phyloP scores from a whole-genome alignment of 2,113 vertebrate species.

The Prunella fulvescens region DNA sequence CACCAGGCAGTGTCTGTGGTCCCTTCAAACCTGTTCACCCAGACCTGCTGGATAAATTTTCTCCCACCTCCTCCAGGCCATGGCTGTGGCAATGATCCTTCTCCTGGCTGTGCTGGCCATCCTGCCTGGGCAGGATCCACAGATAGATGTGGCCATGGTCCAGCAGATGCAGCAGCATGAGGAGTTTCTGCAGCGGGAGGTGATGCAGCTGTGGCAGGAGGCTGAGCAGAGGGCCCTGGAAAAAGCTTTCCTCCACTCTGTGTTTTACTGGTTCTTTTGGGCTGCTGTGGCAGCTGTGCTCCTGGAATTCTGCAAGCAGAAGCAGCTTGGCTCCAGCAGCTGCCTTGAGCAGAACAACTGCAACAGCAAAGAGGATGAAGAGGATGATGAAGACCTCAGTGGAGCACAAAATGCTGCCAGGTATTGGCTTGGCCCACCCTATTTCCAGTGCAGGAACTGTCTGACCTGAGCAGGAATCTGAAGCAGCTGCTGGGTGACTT shows the following conservation, averaged over 20 bases:
- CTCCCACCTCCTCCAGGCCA: neutral
- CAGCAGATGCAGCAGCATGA: fast-evolving
- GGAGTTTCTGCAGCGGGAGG: neutral
- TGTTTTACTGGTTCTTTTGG: no score
- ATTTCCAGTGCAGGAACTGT: neutral
- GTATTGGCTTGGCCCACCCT: neutral
- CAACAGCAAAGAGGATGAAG: neutral
- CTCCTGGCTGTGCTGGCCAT: neutral
- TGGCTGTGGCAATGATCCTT: fast-evolving
- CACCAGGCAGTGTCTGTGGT: neutral
- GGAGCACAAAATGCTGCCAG: no score
- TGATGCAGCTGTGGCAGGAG: fast-evolving
- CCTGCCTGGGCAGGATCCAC: fast-evolving
- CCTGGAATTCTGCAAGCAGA: no score
- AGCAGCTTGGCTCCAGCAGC: neutral
- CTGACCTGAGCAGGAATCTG: neutral
- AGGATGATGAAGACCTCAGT: neutral
- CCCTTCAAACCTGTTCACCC: neutral
- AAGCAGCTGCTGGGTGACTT: neutral
- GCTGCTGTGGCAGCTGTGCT: neutral
- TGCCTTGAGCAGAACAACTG: neutral
- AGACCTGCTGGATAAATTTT: neutral
- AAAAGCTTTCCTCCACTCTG: neutral
- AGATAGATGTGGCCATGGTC: fast-evolving
- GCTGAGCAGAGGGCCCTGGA: fast-evolving